Conservation (phyloP, 2,888 invertebrate genomes). For the Ochropacha duplaris region DNA sequence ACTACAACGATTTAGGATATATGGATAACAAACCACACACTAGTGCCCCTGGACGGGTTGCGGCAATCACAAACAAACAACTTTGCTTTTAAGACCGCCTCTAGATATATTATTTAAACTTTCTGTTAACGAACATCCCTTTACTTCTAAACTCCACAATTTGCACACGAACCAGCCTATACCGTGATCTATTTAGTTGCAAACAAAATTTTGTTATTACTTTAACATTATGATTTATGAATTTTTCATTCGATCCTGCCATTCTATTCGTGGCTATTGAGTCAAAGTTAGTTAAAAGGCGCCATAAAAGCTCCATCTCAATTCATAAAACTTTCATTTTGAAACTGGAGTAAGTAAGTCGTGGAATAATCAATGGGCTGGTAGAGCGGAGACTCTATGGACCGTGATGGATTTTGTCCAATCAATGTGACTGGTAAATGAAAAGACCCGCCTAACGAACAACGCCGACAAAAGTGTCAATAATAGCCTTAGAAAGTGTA, state of each 20-base stretch:
- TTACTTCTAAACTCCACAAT: conserved; percentile 40
- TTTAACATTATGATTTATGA: conserved; percentile 23
- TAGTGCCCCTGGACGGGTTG: conserved; percentile 19
- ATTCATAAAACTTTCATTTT: conserved; percentile 48
- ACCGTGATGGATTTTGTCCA: conserved; percentile 58
- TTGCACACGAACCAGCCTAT: conserved; percentile 32
- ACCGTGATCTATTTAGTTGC: conserved; percentile 23
- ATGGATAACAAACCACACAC: neutral
- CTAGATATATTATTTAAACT: conserved; percentile 43
- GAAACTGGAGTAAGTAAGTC: conserved; percentile 39
- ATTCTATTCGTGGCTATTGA: conserved; percentile 27
- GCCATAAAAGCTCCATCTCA: conserved; percentile 32
- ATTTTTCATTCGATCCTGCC: conserved; percentile 28
- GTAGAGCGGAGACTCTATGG: conserved; percentile 34
- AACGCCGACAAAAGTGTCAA: conserved; percentile 46
- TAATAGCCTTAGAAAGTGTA: conserved; percentile 50
- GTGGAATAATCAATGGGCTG: conserved; percentile 51
- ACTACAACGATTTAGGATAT: neutral
- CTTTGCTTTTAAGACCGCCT: conserved; percentile 54
- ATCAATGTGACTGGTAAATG: conserved; percentile 58
- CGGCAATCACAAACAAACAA: conserved; percentile 43
- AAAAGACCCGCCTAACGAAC: conserved; percentile 59
- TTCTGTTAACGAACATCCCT: conserved; percentile 39
- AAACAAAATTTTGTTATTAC: conserved; percentile 17
- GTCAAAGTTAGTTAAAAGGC: conserved; percentile 34